Evolutionary conservation across 2,888 invertebrate species (phyloP).

Genomic region (Parnassius smintheus): DNA sequence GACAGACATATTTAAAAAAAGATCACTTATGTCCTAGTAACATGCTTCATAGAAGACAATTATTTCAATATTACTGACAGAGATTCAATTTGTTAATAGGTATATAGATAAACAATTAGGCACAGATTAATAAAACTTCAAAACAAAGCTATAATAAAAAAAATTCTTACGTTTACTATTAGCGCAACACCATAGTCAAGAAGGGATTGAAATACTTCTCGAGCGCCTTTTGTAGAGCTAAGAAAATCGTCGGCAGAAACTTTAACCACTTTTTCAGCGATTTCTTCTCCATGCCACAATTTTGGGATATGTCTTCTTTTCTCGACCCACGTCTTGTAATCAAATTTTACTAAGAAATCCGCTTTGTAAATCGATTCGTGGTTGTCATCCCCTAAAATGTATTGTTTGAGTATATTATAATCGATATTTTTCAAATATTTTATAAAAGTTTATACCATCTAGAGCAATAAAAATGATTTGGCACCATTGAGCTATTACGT

Average conservation of each 20-base stretch:
- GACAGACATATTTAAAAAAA: not conserved
- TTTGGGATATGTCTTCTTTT: constrained; percentile 49
- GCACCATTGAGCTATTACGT: too few relatives aligned
- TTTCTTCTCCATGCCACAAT: constrained; percentile 72
- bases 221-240: constrained; percentile 61
- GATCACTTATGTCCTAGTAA: too few relatives aligned
- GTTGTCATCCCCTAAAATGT: constrained; percentile 77
- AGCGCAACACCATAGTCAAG: constrained; percentile 78
- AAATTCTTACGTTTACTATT: constrained; percentile 57
- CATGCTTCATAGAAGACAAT: too few relatives aligned
- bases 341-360: constrained; percentile 67
- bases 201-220: constrained; percentile 72
- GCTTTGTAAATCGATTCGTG: constrained; percentile 77
- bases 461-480: too few relatives aligned
- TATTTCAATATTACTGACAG: not conserved
- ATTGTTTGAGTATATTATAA: not conserved
- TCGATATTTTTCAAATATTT: too few relatives aligned
- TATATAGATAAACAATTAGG: too few relatives aligned
- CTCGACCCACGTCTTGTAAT: constrained; percentile 54
- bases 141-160: not conserved
- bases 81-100: not conserved
- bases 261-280: constrained; percentile 57
- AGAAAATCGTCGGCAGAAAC: constrained; percentile 73
- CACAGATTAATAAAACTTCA: too few relatives aligned
- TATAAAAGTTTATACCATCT: too few relatives aligned